Conservation (phyloP, 2,888 invertebrate species). For the Perizoma affinitatum region DNA sequence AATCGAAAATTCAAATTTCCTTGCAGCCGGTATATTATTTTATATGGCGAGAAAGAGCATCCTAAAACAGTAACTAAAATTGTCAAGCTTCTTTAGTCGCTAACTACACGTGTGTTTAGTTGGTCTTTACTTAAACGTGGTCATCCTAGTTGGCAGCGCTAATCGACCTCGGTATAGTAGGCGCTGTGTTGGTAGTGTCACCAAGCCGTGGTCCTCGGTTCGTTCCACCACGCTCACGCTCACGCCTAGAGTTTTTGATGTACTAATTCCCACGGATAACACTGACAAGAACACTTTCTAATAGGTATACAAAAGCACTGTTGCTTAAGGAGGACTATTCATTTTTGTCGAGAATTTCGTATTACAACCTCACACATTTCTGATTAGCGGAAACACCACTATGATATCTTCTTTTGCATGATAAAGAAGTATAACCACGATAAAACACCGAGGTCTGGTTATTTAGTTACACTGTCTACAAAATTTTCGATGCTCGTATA, state of each 20-base stretch:
- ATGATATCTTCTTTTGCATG: not conserved
- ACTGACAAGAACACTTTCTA: conserved; percentile 31
- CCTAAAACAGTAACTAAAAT: no score
- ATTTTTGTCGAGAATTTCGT: not conserved
- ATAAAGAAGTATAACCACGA: no score
- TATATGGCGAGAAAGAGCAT: no score
- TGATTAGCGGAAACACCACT: not conserved
- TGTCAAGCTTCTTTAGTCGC: no score
- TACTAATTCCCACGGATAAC: conserved; percentile 53
- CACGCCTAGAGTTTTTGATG: conserved; percentile 42
- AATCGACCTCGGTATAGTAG: conserved; percentile 67
- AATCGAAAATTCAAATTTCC: no score
- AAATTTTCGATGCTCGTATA: no score
- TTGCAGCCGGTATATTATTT: no score
- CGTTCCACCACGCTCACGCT: conserved; percentile 68
- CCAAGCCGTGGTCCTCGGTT: conserved; percentile 68
- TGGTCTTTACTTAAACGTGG: conserved; percentile 39
- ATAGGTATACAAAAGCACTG: conserved; percentile 3
- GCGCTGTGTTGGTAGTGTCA: conserved; percentile 64
- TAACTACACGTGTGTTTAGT: no score
- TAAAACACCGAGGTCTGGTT: no score
- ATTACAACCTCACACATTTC: no score
- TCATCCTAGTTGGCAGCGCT: conserved; percentile 48
- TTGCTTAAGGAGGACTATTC: not conserved
- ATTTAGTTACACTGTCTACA: no score